Evolutionary conservation across 2,888 invertebrate genomes (phyloP), one percentile per base, ranked within the genome.

Genomic region (Neoascia interrupta): DNA sequence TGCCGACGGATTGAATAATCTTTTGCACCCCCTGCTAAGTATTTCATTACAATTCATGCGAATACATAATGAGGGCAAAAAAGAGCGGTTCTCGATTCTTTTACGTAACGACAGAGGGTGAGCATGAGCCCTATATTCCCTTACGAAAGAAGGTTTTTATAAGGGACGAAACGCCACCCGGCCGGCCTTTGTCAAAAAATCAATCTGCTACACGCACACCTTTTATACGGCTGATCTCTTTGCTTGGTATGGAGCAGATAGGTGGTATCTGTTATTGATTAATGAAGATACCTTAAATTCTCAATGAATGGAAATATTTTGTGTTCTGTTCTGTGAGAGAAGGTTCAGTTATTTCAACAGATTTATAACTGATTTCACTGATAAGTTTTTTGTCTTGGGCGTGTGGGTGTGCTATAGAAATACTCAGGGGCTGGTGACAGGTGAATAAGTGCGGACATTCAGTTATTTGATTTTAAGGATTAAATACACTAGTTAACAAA

Each of bases 191-290:
- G 68, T 69, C 68, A 58, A 69, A 69, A 58, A 69, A 69, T 69
- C 58, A 69, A 69, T 69, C 68, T 60, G 58, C 19, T 69, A 69
- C 68, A 58, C 68, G 68, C 68, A 69, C 34, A 58, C 51, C 34
- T 58, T 69, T 51, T 47, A 37, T n/a, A 31, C 49, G 56, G 51
- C 51, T 34, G 68, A 51, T 36, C 51, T 49, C 3, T 31, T 5
- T 31, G 3, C 11, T 26, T 23, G 15, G 47, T 37, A 37, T n/a
- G 8, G 31, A 4, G 31, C 31, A n/a, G 60, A 58, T 45, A 51
- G 51, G 58, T 43, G 58, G 68, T 69, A 60, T 69, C 68, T 69
- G 68, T 58, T 69, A 69, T 69, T 69, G 68, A 69, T 69, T 69
- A 69, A 69, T 69, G 58, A 16, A 49, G 41, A 58, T 51, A 15